Base-by-base conservation (phyloP, 2,888 invertebrate species). In the Drepanosiphum platanoidis region DNA sequence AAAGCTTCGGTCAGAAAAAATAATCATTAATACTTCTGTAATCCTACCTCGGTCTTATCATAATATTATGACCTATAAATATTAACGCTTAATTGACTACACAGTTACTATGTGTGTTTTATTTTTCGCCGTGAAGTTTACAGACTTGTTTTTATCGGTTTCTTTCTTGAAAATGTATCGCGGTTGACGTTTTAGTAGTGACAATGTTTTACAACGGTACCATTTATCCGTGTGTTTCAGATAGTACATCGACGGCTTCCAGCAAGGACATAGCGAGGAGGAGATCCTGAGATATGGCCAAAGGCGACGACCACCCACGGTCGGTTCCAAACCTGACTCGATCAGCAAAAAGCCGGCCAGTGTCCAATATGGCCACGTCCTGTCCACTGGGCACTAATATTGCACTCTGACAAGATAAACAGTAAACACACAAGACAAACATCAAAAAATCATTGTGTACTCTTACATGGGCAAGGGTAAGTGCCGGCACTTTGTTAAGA, bases 201-300 rank as follows among this genome's bases (percentile, higher is more conserved):
- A 77, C 32, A 42, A 32, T 11, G 11, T 42, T 46, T 32, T 7
- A 32, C 11, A 11, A 71, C 27, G 2, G 4, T n/a, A 71, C 39
- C 3, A 22, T 39, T 36, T n/a, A 22, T 58, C 58, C 18, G 30
- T 58, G 15, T 75, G 30, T 22, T 77, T 3, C 68, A 84, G 84
- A 58, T n/a, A 68, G 39, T 36, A 58, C 84, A 22, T 77, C 84
- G 9, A 75, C 84, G 18, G 15, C 70, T 5, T 77, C 84, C 30
- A 84, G 77, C 13, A 84, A 84, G 39, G 87, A 87, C 46, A 86
- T 86, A 30, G 87, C 87, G 13, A 58, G 87, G 27, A 86, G 86
- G 70, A 82, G 87, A 80, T 87, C 87, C 86, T 87, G 87, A 87
- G 86, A 87, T 86, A 77, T 86, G 58, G 78, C 86, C 58, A 87